phyloP scores from a whole-genome alignment of 1,140 invertebrate genomes.

The Eupristina koningsbergeri region DNA sequence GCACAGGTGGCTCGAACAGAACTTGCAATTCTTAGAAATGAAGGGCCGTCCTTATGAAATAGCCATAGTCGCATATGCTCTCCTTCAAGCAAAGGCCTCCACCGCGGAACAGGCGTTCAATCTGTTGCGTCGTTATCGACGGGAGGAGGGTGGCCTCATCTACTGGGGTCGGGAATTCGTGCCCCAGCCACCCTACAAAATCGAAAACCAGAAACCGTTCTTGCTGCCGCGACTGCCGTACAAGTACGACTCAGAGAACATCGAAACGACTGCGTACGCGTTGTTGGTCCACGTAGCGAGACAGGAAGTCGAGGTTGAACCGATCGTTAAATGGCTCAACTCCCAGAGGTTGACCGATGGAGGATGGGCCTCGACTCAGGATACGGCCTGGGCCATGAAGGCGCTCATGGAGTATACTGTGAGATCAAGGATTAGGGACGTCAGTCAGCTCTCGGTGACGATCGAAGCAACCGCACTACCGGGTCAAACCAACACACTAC shows the following conservation, averaged over 20 bases:
- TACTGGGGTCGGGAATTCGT: conserved; percentile 89
- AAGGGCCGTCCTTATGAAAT: conserved; percentile 86
- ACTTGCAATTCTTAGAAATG: conserved; percentile 82
- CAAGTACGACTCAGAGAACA: conserved; percentile 91
- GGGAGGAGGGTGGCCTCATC: conserved; percentile 82
- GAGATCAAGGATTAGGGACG: conserved; percentile 87
- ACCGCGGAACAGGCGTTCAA: conserved; percentile 86
- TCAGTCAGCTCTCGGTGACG: conserved; percentile 86
- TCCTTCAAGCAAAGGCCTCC: conserved; percentile 85
- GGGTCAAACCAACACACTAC: conserved; percentile 78
- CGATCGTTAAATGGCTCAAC: conserved; percentile 95
- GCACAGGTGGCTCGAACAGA: conserved; percentile 84
- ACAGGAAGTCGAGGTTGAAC: conserved; percentile 85
- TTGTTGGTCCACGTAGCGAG: conserved; percentile 90
- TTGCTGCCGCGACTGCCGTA: conserved; percentile 88
- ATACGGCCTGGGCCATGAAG: conserved; percentile 90
- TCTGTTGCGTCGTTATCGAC: conserved; percentile 79
- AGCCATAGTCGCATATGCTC: conserved; percentile 89
- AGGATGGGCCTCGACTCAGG: conserved; percentile 95
- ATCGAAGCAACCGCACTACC: conserved; percentile 89
- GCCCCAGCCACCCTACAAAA: conserved; percentile 84
- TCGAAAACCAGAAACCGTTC: conserved; percentile 93
- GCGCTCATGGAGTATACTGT: conserved; percentile 93
- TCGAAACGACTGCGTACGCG: conserved; percentile 93
- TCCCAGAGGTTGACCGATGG: conserved; percentile 91